Conservation (phyloP, 37 sponge, comb jelly and placozoan species). For the Aplysina aerophoba region DNA sequence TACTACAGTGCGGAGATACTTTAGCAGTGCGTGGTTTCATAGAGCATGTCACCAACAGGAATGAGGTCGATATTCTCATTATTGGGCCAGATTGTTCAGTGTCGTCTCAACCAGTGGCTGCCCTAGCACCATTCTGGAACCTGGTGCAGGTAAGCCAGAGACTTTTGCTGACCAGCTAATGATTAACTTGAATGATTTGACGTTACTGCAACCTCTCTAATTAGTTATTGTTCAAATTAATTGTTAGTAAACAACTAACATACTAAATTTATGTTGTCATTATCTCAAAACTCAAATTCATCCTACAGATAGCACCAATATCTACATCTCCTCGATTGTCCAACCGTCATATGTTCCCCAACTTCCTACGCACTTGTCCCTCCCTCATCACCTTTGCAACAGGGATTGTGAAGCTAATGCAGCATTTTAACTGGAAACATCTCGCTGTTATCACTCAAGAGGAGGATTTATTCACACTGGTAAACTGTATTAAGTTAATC, state of each 20-base stretch:
- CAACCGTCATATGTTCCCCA: background rate
- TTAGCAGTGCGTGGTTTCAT: too few species aligned
- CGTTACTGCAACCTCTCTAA: too few species aligned
- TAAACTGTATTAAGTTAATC: too few species aligned
- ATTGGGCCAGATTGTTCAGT: constrained; percentile 71
- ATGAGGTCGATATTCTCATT: constrained; percentile 58
- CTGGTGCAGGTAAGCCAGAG: constrained; percentile 51
- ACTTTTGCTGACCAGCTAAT: background rate
- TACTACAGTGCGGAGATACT: too few species aligned
- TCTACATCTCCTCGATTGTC: background rate
- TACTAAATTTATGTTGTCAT: too few species aligned
- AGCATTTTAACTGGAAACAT: background rate
- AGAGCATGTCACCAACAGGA: too few species aligned
- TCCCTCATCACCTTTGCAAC: background rate
- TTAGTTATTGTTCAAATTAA: too few species aligned
- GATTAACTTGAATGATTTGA: too few species aligned
- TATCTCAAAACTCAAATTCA: too few species aligned
- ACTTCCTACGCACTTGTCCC: background rate
- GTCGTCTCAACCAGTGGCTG: constrained; percentile 64
- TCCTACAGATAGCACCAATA: background rate
- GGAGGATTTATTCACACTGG: background rate
- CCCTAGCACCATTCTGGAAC: constrained; percentile 71
- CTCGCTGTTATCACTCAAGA: constrained; percentile 13
- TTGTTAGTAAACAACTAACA: too few species aligned
- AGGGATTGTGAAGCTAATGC: background rate